Base-by-base conservation (phyloP, 2,113 vertebrate species). In the Poicephalus gulielmi region DNA sequence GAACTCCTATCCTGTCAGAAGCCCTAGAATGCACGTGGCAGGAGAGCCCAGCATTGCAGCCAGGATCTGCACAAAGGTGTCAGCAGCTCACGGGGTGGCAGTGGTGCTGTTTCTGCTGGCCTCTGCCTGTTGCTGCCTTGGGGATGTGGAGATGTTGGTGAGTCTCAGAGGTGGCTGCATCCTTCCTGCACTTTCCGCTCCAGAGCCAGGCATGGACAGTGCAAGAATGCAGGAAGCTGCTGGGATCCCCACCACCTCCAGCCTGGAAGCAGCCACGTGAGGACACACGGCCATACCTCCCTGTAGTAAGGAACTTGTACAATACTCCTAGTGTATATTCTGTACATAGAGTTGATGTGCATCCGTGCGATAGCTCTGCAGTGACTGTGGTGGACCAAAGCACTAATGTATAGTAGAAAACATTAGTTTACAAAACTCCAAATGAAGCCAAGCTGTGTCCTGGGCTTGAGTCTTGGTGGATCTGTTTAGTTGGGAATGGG, bases 71-170 rank as follows among this genome's bases (percentile, higher is more conserved):
- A 1, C 63, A 2, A 22, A 30, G 73, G 62, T 25, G 46, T 27
- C 7, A 25, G 71, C 71, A 33, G 50, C 63, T 67, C 33, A 2
- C 2, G 27, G 37, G 11, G 57, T 17, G n/a, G 31, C 24, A 10
- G 41, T 18, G 37, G 37, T 0, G 0, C 20, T 0, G 1, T 14
- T 31, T 33, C 59, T 53, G 18, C 18, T 1, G 0, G 3, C 2
- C 67, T 27, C 68, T 90, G 74, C 63, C 63, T 0, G 0, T 64
- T 7, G 27, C 28, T 7, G 60, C 63, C 63, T 19, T 0, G 0
- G 35, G 5, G 81, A 33, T 33, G 81, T 50, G 35, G 23, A 23
- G 18, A 2, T 4, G 8, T 0, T 13, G 7, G 15, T 1, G 47
- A 8, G 30, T 2, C n/a, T 27, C 39, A 6, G n/a, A 35, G 33